phyloP scores from a whole-genome alignment of 2,113 vertebrate genomes.

The Oenanthe oenanthe region DNA sequence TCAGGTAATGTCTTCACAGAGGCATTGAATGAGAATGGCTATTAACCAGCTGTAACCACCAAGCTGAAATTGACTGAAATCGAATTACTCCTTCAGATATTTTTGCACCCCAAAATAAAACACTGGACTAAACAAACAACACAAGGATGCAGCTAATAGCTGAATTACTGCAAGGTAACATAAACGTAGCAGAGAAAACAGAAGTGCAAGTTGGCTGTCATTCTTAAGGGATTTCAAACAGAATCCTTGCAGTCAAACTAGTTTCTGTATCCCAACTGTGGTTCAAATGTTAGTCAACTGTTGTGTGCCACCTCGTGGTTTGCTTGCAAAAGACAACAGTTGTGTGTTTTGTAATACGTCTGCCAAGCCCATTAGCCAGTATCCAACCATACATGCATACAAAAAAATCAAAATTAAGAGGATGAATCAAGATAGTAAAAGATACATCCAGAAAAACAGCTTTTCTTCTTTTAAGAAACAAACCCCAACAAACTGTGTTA shows the following conservation, averaged over 20 bases:
- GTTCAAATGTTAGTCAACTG: not conserved
- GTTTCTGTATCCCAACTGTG: not conserved
- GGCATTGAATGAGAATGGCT: not conserved
- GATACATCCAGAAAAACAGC: not conserved
- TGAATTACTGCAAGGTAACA: slow-evolving; percentile 1
- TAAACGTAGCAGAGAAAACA: not conserved
- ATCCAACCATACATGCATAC: not conserved
- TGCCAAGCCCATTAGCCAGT: not conserved
- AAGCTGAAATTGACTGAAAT: not conserved
- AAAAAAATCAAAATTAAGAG: not conserved
- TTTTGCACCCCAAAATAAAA: slow-evolving; percentile 53
- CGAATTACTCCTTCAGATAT: not conserved
- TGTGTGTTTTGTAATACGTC: not conserved
- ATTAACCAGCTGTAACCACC: not conserved
- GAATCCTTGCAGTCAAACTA: not conserved
- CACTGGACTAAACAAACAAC: slow-evolving; percentile 21
- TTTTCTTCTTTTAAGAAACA: not conserved
- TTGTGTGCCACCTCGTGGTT: slow-evolving; percentile 14
- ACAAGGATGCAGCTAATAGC: not conserved
- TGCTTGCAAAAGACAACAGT: not conserved
- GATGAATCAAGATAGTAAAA: not conserved
- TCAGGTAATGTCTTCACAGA: slow-evolving; percentile 15
- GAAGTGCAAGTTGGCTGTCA: slow-evolving; percentile 48
- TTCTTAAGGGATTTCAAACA: not conserved
- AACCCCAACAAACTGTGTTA: not conserved